A percentile compares a stretch with the other conserved stretches of the same genome.
These are phyloP conservation scores for Drosophila siamana DNA, from an alignment of 2,888 invertebrate genomes.

Conservation along the genomic window DNA sequence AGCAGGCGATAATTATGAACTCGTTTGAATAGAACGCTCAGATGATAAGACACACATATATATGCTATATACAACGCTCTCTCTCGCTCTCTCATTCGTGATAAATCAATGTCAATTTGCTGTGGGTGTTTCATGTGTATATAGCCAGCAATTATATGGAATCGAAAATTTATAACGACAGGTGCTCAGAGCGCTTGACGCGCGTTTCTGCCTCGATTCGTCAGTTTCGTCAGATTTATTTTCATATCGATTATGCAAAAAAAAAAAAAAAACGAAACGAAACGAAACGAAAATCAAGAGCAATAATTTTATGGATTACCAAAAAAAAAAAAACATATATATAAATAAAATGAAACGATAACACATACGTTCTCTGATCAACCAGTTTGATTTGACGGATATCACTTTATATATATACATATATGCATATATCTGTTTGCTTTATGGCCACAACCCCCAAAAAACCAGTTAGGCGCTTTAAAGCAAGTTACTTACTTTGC, in stretches of 20 bases:
- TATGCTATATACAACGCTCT: constrained; percentile 9
- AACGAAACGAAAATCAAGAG: too few relatives aligned
- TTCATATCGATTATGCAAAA: constrained; percentile 33
- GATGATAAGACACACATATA: background rate
- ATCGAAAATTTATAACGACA: constrained; percentile 70
- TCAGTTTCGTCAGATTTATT: constrained; percentile 46
- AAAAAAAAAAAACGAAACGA: background rate
- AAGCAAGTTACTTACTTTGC: constrained; percentile 16
- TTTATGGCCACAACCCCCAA: too few relatives aligned
- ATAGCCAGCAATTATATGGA: constrained; percentile 54
- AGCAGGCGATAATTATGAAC: constrained; percentile 46
- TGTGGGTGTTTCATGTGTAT: constrained; percentile 28
- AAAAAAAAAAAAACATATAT: background rate
- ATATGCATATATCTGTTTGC: background rate
- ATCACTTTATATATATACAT: background rate
- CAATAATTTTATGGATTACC: constrained; percentile 61
- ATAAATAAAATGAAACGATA: background rate
- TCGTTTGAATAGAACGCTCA: constrained; percentile 8
- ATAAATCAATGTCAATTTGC: constrained; percentile 61
- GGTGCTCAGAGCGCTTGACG: constrained; percentile 59
- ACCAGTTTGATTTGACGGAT: constrained; percentile 40
- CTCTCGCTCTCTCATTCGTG: constrained; percentile 5
- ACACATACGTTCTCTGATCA: constrained; percentile 20
- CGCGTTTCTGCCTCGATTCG: constrained; percentile 18
- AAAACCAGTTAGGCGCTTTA: constrained; percentile 25